Evolutionary conservation across 2,888 invertebrate species (phyloP), one percentile per base, ranked within the genome.

Genomic region (Galerucella nymphaeae): DNA sequence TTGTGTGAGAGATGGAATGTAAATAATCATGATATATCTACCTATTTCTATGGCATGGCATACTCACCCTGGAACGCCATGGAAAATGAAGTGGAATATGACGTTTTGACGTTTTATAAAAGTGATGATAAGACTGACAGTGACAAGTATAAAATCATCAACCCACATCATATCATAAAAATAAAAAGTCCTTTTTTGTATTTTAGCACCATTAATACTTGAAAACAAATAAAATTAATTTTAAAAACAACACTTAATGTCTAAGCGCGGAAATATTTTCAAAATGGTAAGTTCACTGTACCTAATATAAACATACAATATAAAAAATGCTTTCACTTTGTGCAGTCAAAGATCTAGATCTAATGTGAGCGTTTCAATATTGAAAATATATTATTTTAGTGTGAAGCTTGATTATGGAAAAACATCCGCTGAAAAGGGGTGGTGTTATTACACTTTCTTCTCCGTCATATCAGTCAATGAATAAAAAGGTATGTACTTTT

Each of bases 341-440:
- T 59, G 30, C 38, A 69, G 14, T 70, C 41, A 70, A 70, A 53
- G 45, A 63, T 42, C 61, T 53, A 41, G 68, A 62, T 20, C 42
- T 42, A 42, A 42, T 62, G 6, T 18, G 38, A 53, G 23, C 23
- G 50, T 53, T 68, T 68, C 68, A 61, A 18, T 62, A 69, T 73
- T 66, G 58, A 63, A 9, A 57, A 42, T 57, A n/a, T 67, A 38
- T 70, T 20, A 18, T 82, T 81, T 64, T 78, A 83, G 84, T 82
- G 83, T 75, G 79, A 74, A 77, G 79, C 77, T 78, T 84, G 83
- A 85, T 84, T 82, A 92, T 93, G 92, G 92, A 93, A 90, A 92
- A 91, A 87, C 91, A 90, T 87, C 92, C 92, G 85, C 87, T 92
- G 84, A 92, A 90, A 87, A 82, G 82, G 78, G 90, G 90, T 81